Base-by-base conservation (phyloP, 2,888 invertebrate genomes). In the Panorpa germanica region DNA sequence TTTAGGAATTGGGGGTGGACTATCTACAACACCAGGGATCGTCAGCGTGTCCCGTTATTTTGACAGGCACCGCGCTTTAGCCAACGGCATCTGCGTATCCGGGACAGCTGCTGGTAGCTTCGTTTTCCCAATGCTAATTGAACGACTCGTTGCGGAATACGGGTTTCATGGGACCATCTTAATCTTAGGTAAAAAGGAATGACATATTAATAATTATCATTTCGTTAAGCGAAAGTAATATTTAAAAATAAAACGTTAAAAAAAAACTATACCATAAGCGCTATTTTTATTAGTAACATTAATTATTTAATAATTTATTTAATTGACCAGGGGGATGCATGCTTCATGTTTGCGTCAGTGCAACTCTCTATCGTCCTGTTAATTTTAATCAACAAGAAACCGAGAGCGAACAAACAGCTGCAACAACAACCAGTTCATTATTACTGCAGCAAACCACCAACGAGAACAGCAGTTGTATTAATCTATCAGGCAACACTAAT, bases 41-140 rank as follows among this genome's bases (percentile, higher is more conserved):
- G 75, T 80, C 5, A 74, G 80, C 35, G 78, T 80, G 1, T 77
- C 77, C 0, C 73, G 75, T 38, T 80, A 80, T 44, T 80, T 80
- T 42, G 74, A 76, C 41, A 76, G 71, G 43, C 75, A 76, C 50
- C 66, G 78, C 29, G 78, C 78, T 0, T 45, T 80, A 36, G 80
- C 80, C 1, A 80, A 80, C 44, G 80, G 80, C 0, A 71, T 80
- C 39, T 78, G 78, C 43, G 76, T 78, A 34, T 77, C 77, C 24
- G 80, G 80, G 36, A 78, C 77, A 4, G 78, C 78, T 1, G 70
- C 76, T 1, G 80, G 80, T 3, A 76, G 77, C 45, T 76, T 80
- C 43, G 71, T 80, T 3, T 66, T 80, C 34, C 80, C 80, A 0
- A 67, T 77, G 46, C 49, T 78, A 26, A 72, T 80, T 16, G 72